Base-by-base conservation (phyloP, 2,888 invertebrate species). In the Ormyrus nitidulus region DNA sequence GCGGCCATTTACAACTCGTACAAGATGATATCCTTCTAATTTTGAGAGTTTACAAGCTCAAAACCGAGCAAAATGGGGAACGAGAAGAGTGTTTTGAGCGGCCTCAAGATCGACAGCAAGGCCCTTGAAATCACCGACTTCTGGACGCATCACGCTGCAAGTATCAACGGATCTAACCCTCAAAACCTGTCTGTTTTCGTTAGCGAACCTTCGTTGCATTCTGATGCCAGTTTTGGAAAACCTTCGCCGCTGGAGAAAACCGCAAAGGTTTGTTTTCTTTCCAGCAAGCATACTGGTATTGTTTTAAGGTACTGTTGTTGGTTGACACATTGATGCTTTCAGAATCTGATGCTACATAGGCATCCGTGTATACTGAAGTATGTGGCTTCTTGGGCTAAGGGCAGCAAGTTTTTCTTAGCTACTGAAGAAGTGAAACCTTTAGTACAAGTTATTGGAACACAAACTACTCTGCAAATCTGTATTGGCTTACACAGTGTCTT, bases 281-380 rank as follows among this genome's bases (percentile, higher is more conserved):
- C 62, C 0, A n/a, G 10, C 10, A 19, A 51, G 11, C 13, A 62
- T 46, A 62, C 9, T 11, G 7, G 9, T 51, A n/a, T 62, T 78
- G 61, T 74, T 54, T 78, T 69, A 62, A 82, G 7, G 9, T 56
- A 59, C 2, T 53, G 6, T 51, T 19, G 6, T 58, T 34, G 65
- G 59, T 46, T 7, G 3, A 10, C 44, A 49, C 11, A 9, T 81
- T 85, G 85, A 71, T 73, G 77, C 79, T 92, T 93, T 76, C 90
- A 97, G 97, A 96, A 96, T 91, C 92, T 97, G 80, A 95, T 95
- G 92, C 93, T 96, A 77, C 94, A 96, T 90, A 94, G 97, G 0
- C 97, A 98, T 91, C 98, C 98, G 0, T 95, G 94, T 85, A 96
- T 98, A 84, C 91, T 97, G 10, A 95, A 94, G 87, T 97, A 96